Conservation (phyloP, 2,888 invertebrate species). For the Silvanus unidentatus region DNA sequence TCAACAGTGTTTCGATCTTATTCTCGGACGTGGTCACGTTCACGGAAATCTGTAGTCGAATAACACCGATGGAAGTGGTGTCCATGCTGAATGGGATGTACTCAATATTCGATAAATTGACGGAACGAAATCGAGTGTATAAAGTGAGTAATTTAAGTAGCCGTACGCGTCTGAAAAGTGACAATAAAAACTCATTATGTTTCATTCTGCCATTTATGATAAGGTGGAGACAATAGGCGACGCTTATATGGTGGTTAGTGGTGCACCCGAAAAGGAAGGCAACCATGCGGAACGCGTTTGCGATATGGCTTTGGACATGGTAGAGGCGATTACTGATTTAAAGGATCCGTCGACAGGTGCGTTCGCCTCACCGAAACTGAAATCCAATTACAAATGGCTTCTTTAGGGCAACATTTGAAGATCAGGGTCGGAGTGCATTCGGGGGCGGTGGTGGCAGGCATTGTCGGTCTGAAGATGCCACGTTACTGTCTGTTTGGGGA, state of each 20-base stretch:
- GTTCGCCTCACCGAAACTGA: slow-evolving; percentile 1
- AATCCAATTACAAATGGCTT: no score
- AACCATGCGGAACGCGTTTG: slow-evolving; percentile 90
- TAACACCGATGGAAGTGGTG: slow-evolving; percentile 96
- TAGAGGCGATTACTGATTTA: slow-evolving; percentile 83
- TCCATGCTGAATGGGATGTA: slow-evolving; percentile 97
- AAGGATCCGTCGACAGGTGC: slow-evolving; percentile 88
- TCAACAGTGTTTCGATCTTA: slow-evolving; percentile 90
- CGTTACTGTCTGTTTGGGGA: slow-evolving; percentile 83
- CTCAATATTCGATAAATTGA: slow-evolving; percentile 92
- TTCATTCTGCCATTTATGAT: no score
- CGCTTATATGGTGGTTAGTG: slow-evolving; percentile 97
- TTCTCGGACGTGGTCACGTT: slow-evolving; percentile 98
- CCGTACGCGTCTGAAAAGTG: no score
- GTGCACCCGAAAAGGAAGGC: slow-evolving; percentile 83
- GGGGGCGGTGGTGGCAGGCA: slow-evolving; percentile 88
- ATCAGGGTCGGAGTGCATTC: slow-evolving; percentile 86
- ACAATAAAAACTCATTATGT: no score
- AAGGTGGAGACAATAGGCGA: slow-evolving; percentile 97
- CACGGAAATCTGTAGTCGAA: slow-evolving; percentile 92
- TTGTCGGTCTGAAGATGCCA: slow-evolving; percentile 92
- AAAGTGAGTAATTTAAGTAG: slow-evolving; percentile 70
- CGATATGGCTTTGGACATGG: slow-evolving; percentile 95
- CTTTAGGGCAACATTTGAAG: slow-evolving; percentile 67
- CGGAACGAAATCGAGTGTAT: slow-evolving; percentile 88